Percentiles rank a stretch among this genome's conserved stretches.
phyloP scores from a whole-genome alignment of 2,888 invertebrate species.

The Allolobophora icterica region DNA sequence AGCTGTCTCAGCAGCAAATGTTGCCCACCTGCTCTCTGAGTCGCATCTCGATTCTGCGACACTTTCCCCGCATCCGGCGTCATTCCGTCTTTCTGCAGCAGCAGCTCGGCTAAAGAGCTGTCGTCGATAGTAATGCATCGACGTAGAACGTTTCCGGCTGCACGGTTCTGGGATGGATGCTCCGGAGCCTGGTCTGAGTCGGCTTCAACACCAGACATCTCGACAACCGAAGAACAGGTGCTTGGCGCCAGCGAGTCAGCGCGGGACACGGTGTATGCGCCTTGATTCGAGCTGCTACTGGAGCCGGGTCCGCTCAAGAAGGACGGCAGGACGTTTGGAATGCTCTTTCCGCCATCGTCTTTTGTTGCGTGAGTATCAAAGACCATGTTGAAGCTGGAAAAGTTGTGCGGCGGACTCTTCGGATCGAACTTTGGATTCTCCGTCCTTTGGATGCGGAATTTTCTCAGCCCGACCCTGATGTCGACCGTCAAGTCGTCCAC shows the following conservation, averaged over 20 bases:
- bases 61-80: not conserved
- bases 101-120: not conserved
- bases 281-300: not conserved
- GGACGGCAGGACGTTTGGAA: slow-evolving; percentile 29
- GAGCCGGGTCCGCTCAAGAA: not conserved
- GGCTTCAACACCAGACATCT: not conserved
- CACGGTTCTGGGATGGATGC: not conserved
- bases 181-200: not conserved
- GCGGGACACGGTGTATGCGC: not conserved
- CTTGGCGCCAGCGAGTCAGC: not conserved
- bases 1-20: not conserved
- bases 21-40: not conserved
- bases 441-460: slow-evolving; percentile 18
- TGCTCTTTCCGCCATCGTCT: slow-evolving; percentile 30
- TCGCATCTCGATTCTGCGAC: not conserved
- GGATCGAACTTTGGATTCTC: not conserved
- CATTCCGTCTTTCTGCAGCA: not conserved
- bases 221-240: not conserved
- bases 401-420: not conserved
- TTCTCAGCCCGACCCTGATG: slow-evolving; percentile 24
- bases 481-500: not conserved
- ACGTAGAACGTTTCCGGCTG: not conserved
- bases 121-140: not conserved
- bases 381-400: slow-evolving; percentile 8
- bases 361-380: slow-evolving; percentile 23